Evolutionary conservation across 23 tunicate genomes (phyloP), one percentile per base, ranked within the genome.

Genomic region (Styela plicata): DNA sequence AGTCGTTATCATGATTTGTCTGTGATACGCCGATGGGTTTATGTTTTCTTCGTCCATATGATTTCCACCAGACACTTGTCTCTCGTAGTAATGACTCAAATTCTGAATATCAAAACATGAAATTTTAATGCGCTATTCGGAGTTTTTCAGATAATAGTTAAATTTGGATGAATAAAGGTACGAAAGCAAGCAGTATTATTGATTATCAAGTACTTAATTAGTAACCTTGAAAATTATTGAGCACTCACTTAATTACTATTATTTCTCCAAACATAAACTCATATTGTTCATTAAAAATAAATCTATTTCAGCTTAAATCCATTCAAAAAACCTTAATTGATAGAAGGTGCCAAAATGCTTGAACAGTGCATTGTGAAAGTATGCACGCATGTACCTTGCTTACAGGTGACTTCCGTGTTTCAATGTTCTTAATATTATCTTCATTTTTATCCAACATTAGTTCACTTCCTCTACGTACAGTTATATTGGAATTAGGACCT

Each of bases 401-500:
- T 44, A 44, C 57, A 44, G 57, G 57, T 44, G 57, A 44, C 13
- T 44, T 44, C 10, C 13, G 57, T 44, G 57, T 73, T 73, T 17
- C 78, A 31, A 22, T 1, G 27, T 24, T 31, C 24, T 73, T 23
- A 63, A 24, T 24, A n/a, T 23, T 24, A n/a, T 73, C 31, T 73
- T 30, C 52, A 73, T 24, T 29, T 67, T 22, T 67, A 29, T 67
- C 31, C 31, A 67, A 29, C 71, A 67, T 67, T 29, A 16, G 71
- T 25, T 67, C 81, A 25, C 32, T 36, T 20, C 18, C 33, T 27
- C 81, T 44, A 36, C 81, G 81, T 33, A 76, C 81, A 36, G 81
- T 76, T 26, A 76, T 76, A 76, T 44, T n/a, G 27, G 66, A 44
- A 76, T 76, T 53, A 21, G 77, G 37, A 31, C 77, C 77, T 71